Evolutionary conservation across 2,113 vertebrate species (phyloP), one percentile per base, ranked within the genome.

Genomic region (Carollia perspicillata): DNA sequence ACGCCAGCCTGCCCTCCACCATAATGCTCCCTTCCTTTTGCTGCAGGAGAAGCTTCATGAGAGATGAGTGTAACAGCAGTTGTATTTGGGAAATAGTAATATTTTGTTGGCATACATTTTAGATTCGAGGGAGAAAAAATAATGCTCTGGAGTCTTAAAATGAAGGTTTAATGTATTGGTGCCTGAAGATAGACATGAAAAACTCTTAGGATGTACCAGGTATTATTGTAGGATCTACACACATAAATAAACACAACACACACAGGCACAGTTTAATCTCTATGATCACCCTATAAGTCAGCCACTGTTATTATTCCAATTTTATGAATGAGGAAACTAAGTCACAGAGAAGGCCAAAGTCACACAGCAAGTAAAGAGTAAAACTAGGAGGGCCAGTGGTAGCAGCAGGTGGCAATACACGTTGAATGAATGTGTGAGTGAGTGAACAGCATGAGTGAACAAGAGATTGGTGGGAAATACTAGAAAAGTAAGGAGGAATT

Each of bases 41-140:
- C 47, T 80, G 58, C 11, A n/a, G 8, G 14, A 75, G 47, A 66
- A 74, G 18, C 28, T 83, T 66, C 17, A 7, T 71, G 53, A 10
- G 28, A 88, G 78, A 44, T 3, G 17, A 69, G 3, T 33, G 28
- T 37, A n/a, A 49, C 63, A 58, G 42, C 47, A 65, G 2, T 30
- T 83, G 51, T 68, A 71, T 84, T 78, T 60, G 87, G 49, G 51
- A 49, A 89, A 79, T 55, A 93, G n/a, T 77, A 49, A 94, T 88
- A 63, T 74, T 9, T 42, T 44, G 6, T 17, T 69, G 5, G 16
- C 33, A 58, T 49, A 28, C 17, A 40, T 55, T 93, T 90, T 77
- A 74, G 3, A 49, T 58, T 60, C 10, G 37, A 83, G 17, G 12
- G 9, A 51, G n/a, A 5, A 42, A 22, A 47, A 37, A 14, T 28